Evolutionary conservation across 2,113 vertebrate genomes (phyloP), one percentile per base, ranked within the genome.

Genomic region (Aptenodytes forsteri): DNA sequence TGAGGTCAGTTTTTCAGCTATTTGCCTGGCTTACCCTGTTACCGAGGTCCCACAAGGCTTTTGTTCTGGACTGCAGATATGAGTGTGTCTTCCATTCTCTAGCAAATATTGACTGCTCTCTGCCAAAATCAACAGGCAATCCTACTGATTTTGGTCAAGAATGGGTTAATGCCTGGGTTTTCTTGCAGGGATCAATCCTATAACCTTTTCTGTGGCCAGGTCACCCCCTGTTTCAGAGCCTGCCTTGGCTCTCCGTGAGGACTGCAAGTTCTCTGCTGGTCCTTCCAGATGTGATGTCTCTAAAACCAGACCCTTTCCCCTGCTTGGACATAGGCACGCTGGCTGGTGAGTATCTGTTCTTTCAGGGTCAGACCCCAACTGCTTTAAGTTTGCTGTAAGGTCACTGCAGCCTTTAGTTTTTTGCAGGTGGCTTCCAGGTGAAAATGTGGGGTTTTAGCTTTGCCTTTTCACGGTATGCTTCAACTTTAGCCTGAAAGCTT

Each of bases 281-380:
- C 25, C 29, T n/a, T 69, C 38, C 44, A 8, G 18, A 13, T 6
- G 22, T 1, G 17, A 11, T 3, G 14, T 30, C 44, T 72, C 75
- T 13, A 22, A 75, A 34, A 6, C 5, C 49, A 72, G 32, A 11
- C 10, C 11, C 49, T 72, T 38, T 13, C 16, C 13, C 32, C 12
- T 0, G 7, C 22, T 44, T 22, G 16, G 56, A 38, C 65, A 23
- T 1, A 13, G 26, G 15, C 32, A 23, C 0, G 1, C 21, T 72
- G 50, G 36, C 27, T 56, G 36, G 22, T n/a, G 21, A 56, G 56
- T 10, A 25, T 17, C 49, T 25, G 8, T 58, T 56, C 55, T 20
- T 55, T 26, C 13, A 8, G 40, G 40, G 13, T 30, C 47, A 22
- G 30, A n/a, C 5, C 25, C 13, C 14, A 26, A 17, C 30, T 42